Base-by-base conservation (phyloP, 92 coral and sea anemone genomes). In the Paragorgia papillata region DNA sequence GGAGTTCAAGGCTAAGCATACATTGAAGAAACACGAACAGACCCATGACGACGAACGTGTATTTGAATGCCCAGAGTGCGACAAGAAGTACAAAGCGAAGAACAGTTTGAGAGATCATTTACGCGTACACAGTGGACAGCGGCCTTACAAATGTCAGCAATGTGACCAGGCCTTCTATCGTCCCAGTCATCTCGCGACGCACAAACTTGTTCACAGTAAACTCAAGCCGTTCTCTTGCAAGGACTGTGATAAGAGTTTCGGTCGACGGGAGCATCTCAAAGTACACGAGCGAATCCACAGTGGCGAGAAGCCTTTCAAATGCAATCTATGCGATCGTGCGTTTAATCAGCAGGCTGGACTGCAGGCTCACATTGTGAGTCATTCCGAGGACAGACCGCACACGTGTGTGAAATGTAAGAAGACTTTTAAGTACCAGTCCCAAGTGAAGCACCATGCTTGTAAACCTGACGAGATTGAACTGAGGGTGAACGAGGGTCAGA, bases 261-360 rank as follows among this genome's bases (percentile, higher is more conserved):
- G 78, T 53, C 44, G 78, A n/a, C 46, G 64, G 20, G 78, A 71
- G 35, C 78, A 71, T 50, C 51, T 71, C 3, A 71, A 55, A 25
- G 78, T 71, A 19, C 78, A 71, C 78, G 64, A 71, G 25, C 34
- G 78, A 3, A 71, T 71, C 0, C 78, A 71, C 63, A 71, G 78
- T 37, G 78, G 78, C 2, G 78, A 71, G 29, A 71, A 55, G 34
- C 78, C 78, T 2, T 71, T 71, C 25, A 29, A 71, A 8, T 71
- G 78, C 41, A 33, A 3, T 0, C 51, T 6, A 34, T 71, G 78
- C 35, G 78, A 71, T 1, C 78, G 78, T 34, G 30, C 78, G 49
- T 71, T 71, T 58, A 71, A 71, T 55, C 78, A 71, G 32, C 78
- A 71, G 26, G 78, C 78, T 17, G 78, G 78, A 30, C 64, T 71